Evolutionary conservation across 1,140 invertebrate species (phyloP).

Genomic region (Xylocopa sonorina): DNA sequence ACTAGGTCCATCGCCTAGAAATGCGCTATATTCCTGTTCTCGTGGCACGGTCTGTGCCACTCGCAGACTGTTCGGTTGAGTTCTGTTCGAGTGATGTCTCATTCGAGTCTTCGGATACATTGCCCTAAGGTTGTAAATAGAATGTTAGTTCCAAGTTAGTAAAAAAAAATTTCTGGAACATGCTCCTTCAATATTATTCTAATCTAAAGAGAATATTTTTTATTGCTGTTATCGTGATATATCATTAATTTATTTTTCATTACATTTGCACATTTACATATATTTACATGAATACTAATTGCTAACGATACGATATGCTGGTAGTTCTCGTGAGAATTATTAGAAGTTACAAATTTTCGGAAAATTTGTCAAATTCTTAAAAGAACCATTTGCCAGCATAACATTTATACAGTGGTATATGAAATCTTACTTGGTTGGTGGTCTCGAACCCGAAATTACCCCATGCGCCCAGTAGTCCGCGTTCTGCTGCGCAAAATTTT

Average conservation of each 20-base stretch:
- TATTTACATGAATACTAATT: too few relatives aligned
- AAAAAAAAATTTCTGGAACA: background rate
- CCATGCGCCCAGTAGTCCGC: constrained; percentile 74
- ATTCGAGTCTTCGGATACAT: constrained; percentile 48
- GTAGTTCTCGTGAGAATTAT: too few relatives aligned
- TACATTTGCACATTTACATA: too few relatives aligned
- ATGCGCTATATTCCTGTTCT: constrained; percentile 59
- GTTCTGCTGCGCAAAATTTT: constrained; percentile 58
- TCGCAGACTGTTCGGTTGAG: constrained; percentile 36
- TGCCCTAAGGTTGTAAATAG: constrained; percentile 13
- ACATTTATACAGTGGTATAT: background rate
- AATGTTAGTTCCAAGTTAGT: background rate
- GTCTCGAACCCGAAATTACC: constrained; percentile 75
- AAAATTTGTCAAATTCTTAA: background rate
- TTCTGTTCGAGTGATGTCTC: constrained; percentile 64
- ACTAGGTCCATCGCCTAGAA: constrained; percentile 56
- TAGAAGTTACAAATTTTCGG: background rate
- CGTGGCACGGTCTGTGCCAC: constrained; percentile 59
- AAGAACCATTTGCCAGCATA: background rate
- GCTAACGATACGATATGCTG: too few relatives aligned
- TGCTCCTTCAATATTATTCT: too few relatives aligned
- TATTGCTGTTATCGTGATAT: too few relatives aligned
- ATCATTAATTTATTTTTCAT: too few relatives aligned
- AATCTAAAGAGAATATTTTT: too few relatives aligned
- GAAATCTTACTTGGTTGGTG: constrained; percentile 68